Evolutionary conservation across 2,888 invertebrate genomes (phyloP).

Genomic region (Machimus rusticus): DNA sequence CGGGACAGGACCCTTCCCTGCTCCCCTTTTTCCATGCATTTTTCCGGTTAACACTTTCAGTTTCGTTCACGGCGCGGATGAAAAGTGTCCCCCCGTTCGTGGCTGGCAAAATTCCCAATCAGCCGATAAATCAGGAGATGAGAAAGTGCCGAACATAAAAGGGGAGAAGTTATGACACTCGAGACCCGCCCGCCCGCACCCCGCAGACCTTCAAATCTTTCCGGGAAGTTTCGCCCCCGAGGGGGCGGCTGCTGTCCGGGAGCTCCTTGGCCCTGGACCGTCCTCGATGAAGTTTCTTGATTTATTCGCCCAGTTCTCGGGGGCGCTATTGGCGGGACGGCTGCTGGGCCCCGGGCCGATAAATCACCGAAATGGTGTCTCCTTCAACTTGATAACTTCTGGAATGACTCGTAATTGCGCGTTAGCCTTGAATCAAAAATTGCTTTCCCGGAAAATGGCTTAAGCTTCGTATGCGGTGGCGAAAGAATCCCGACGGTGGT

Average conservation of each 20-base stretch:
- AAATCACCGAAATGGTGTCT: not conserved
- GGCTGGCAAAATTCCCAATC: conserved; percentile 1
- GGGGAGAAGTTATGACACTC: conserved; percentile 45
- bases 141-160: conserved; percentile 33
- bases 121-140: conserved; percentile 2
- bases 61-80: not conserved
- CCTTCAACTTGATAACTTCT: not conserved
- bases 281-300: conserved; percentile 19
- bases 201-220: not conserved
- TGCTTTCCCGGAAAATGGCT: not conserved
- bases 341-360: not conserved
- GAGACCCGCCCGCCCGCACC: conserved; percentile 10
- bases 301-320: not conserved
- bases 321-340: not conserved
- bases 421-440: not conserved
- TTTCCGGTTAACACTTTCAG: conserved; percentile 14
- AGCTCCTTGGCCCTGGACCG: not conserved
- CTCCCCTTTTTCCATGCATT: not conserved
- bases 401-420: not conserved
- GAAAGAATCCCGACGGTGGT: not conserved
- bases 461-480: not conserved
- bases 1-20: not conserved
- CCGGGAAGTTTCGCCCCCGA: not conserved
- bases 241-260: not conserved
- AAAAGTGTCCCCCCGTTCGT: not conserved